Percentiles rank a stretch among this genome's conserved stretches.
phyloP scores from a whole-genome alignment of 1,140 invertebrate genomes.

The Caenorhabditis remanei region DNA sequence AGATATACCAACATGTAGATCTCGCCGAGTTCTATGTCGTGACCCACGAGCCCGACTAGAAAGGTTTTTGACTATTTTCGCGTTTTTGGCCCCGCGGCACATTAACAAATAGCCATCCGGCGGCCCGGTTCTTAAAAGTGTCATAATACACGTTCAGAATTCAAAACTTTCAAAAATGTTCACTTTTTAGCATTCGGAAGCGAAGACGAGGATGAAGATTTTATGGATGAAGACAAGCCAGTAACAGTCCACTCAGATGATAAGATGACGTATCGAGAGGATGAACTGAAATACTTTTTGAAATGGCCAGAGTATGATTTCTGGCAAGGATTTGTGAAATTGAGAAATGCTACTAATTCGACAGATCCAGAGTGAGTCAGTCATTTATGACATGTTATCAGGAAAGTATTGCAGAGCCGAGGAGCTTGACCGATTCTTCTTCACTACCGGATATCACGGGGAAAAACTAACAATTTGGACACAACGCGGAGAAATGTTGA shows the following conservation, averaged over 20 bases:
- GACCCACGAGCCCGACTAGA: too few relatives aligned
- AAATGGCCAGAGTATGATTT: conserved; percentile 75
- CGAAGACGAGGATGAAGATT: conserved; percentile 63
- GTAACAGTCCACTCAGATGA: conserved; percentile 19
- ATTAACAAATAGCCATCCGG: not conserved
- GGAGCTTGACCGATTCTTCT: conserved; percentile 75
- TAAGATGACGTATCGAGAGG: conserved; percentile 63
- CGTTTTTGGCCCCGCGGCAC: not conserved
- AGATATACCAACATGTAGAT: too few relatives aligned
- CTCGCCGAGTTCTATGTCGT: too few relatives aligned
- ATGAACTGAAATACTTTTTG: conserved; percentile 73
- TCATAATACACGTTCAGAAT: too few relatives aligned
- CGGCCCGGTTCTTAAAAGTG: too few relatives aligned
- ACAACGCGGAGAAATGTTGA: conserved; percentile 73
- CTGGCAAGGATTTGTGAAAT: conserved; percentile 74
- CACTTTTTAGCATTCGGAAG: conserved; percentile 67
- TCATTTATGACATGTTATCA: not conserved
- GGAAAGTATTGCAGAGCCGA: conserved; percentile 61
- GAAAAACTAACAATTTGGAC: conserved; percentile 74
- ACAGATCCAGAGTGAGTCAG: conserved; percentile 61
- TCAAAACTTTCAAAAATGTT: not conserved
- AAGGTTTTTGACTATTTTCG: too few relatives aligned
- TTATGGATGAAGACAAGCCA: conserved; percentile 59
- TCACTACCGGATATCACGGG: conserved; percentile 77
- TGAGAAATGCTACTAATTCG: conserved; percentile 72